Evolutionary conservation across 2,113 vertebrate genomes (phyloP).

Genomic region (Thamnaconus septentrionalis): DNA sequence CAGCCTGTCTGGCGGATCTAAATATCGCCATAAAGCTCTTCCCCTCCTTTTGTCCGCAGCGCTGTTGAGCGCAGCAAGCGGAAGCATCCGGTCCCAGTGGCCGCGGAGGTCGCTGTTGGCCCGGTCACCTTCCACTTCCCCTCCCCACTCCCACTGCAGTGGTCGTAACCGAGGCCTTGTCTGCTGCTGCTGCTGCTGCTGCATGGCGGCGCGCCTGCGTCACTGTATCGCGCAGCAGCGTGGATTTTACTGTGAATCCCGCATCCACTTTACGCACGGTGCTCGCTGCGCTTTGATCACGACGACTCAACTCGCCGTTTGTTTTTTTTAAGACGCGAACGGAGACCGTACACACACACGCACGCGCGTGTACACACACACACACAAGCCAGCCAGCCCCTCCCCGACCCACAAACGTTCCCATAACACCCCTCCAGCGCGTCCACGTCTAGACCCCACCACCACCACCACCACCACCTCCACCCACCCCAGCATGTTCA

Average conservation of each 20-base stretch:
- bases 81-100: conserved; percentile 68
- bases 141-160: conserved; percentile 75
- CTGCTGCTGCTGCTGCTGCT: conserved; percentile 33
- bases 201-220: conserved; percentile 53
- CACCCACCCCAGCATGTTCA: conserved; percentile 4
- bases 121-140: conserved; percentile 79
- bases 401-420: too few species aligned
- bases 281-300: too few species aligned
- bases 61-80: conserved; percentile 65
- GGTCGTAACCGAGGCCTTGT: conserved; percentile 98
- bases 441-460: background rate
- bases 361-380: too few species aligned
- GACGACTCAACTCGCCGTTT: too few species aligned
- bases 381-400: too few species aligned
- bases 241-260: too few species aligned
- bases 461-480: conserved; percentile 15
- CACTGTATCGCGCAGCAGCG: conserved; percentile 41
- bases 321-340: too few species aligned
- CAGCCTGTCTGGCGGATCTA: conserved; percentile 76
- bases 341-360: too few species aligned
- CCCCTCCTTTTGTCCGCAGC: conserved; percentile 70
- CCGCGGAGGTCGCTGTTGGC: conserved; percentile 80
- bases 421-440: too few species aligned
- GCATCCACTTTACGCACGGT: too few species aligned
- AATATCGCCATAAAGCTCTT: conserved; percentile 78